A percentile compares a stretch with the other conserved stretches of the same genome.
phyloP scores from a whole-genome alignment of 2,888 invertebrate species.

The Leptopilina myrica region DNA sequence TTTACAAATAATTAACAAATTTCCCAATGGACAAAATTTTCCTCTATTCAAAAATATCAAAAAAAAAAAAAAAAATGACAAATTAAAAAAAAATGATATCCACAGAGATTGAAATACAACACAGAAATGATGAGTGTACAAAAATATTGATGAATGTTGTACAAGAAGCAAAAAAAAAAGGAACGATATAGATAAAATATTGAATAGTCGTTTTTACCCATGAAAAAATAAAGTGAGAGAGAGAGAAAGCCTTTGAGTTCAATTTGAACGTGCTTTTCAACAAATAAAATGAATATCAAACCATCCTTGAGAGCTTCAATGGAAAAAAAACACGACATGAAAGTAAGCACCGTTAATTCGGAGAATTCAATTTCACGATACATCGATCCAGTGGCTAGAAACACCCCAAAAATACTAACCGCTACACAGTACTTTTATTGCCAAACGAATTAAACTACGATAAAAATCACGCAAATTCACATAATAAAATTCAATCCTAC shows the following conservation, averaged over 20 bases:
- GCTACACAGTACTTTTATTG: conserved; percentile 6
- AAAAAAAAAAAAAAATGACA: too few species aligned
- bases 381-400: conserved; percentile 28
- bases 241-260: background rate
- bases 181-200: conserved; percentile 3
- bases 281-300: conserved; percentile 25
- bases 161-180: background rate
- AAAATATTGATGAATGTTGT: background rate
- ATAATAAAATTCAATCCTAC: background rate
- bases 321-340: conserved; percentile 23
- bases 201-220: background rate
- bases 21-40: background rate
- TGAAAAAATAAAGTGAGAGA: background rate
- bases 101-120: background rate
- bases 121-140: background rate
- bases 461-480: conserved; percentile 3
- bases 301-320: conserved; percentile 9
- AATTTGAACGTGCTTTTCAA: conserved; percentile 8
- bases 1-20: background rate
- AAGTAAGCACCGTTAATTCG: conserved; percentile 32
- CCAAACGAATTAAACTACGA: conserved; percentile 1
- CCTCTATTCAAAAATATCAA: too few species aligned
- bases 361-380: conserved; percentile 28
- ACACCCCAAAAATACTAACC: conserved; percentile 18
- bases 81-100: too few species aligned